Percentiles rank a stretch among this genome's conserved stretches.
These are phyloP conservation scores for Apaloderma vittatum DNA, from an alignment of 2,113 vertebrate genomes.

Conservation along the genomic window DNA sequence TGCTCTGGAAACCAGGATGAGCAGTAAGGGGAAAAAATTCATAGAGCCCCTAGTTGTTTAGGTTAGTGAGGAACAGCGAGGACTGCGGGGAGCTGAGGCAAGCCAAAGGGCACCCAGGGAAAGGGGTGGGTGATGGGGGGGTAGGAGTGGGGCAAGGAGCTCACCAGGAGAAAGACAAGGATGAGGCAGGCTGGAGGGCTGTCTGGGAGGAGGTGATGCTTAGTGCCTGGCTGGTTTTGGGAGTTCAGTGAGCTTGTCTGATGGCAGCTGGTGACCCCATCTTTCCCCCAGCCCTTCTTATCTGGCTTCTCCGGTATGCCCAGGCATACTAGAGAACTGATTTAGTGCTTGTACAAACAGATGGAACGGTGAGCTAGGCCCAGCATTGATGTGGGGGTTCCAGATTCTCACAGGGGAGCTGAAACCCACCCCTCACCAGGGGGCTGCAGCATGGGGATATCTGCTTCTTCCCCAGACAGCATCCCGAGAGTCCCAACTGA, in stretches of 20 bases:
- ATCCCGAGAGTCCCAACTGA: neutral
- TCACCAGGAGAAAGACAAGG: neutral
- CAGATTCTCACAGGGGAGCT: neutral
- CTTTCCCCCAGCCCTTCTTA: neutral
- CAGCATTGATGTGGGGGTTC: neutral
- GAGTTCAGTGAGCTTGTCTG: neutral
- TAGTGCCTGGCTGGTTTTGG: neutral
- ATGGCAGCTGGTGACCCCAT: neutral
- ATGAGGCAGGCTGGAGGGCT: neutral
- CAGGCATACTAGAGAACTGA: neutral
- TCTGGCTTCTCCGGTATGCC: neutral
- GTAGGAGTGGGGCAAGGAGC: neutral
- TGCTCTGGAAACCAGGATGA: slow-evolving; percentile 68
- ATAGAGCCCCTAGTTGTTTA: slow-evolving; percentile 60
- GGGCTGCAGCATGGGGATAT: neutral
- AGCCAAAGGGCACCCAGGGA: neutral
- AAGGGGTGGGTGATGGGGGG: neutral
- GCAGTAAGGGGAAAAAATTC: slow-evolving; percentile 61
- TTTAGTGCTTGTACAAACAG: neutral
- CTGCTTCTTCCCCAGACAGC: slow-evolving; percentile 19
- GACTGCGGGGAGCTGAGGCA: neutral
- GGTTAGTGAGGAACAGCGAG: slow-evolving; percentile 32
- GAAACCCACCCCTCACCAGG: neutral
- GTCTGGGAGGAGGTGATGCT: neutral
- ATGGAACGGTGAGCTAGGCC: neutral